phyloP scores from a whole-genome alignment of 2,888 invertebrate genomes.

The Noctua janthe region DNA sequence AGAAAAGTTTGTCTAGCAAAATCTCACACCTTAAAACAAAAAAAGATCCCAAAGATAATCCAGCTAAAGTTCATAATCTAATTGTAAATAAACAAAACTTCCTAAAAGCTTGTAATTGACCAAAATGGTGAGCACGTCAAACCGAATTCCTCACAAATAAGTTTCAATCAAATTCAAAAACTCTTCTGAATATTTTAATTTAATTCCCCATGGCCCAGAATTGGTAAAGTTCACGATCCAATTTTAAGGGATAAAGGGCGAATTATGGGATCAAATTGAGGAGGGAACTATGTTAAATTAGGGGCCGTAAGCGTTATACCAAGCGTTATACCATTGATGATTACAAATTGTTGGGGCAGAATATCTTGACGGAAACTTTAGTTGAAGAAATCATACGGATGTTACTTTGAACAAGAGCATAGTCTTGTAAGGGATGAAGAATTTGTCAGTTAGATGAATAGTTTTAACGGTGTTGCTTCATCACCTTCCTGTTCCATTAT shows the following conservation, averaged over 20 bases:
- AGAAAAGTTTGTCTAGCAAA: neutral
- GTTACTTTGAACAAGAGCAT: neutral
- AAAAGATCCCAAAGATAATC: neutral
- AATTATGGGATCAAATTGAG: constrained; percentile 52
- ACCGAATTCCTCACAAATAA: constrained; percentile 53
- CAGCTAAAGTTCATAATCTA: neutral
- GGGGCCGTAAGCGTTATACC: constrained; percentile 6
- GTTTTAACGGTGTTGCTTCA: neutral
- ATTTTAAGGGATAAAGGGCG: constrained; percentile 63
- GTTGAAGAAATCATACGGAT: neutral
- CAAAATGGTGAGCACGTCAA: constrained; percentile 36
- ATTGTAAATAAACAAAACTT: constrained; percentile 32
- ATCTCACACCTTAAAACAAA: neutral
- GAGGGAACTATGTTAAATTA: constrained; percentile 43
- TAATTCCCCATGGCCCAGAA: constrained; percentile 55
- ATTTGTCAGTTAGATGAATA: neutral
- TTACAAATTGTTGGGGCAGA: constrained; percentile 2
- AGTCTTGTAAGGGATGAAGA: neutral
- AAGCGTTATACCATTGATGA: constrained; percentile 2
- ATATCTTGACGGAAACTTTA: neutral
- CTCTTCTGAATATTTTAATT: constrained; percentile 67
- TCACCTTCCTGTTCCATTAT: no score
- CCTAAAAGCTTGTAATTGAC: constrained; percentile 47
- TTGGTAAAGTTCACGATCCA: constrained; percentile 64
- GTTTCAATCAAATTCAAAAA: constrained; percentile 58